Evolutionary conservation across 2,113 vertebrate species (phyloP).

Genomic region (Patagioenas fasciata): DNA sequence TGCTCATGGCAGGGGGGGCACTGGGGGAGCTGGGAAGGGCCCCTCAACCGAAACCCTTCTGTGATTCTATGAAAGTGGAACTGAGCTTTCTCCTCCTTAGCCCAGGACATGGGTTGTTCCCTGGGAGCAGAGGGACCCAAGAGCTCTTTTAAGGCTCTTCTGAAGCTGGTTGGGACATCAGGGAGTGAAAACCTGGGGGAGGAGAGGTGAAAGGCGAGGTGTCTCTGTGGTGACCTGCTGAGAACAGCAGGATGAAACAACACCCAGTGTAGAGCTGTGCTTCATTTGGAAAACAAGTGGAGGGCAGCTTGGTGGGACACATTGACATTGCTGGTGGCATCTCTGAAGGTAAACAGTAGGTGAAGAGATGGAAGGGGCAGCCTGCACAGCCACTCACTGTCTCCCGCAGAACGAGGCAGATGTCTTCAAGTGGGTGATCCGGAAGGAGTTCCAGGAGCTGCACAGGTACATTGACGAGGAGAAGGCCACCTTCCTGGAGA

Average conservation of each 20-base stretch:
- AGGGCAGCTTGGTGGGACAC: background rate
- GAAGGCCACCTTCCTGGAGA: slow-evolving; percentile 79
- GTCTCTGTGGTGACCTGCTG: background rate
- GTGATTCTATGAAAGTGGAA: background rate
- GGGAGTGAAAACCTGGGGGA: background rate
- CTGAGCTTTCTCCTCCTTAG: background rate
- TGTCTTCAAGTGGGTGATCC: slow-evolving; percentile 84
- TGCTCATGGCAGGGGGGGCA: too few relatives aligned
- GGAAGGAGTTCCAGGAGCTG: slow-evolving; percentile 84
- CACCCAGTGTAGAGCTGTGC: background rate
- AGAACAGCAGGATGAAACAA: background rate
- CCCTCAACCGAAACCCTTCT: background rate
- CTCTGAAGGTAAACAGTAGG: background rate
- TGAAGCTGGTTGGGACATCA: background rate
- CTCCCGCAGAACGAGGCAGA: slow-evolving; percentile 80
- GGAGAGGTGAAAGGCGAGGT: background rate
- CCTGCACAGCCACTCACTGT: background rate
- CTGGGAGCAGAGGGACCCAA: background rate
- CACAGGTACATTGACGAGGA: slow-evolving; percentile 81
- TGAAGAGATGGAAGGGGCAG: background rate
- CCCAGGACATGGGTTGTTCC: background rate
- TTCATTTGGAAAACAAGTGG: background rate
- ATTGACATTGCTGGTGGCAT: background rate
- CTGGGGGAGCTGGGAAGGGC: too few relatives aligned
- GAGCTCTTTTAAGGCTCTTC: background rate